Evolutionary conservation across 2,797 vertebrate species (phyloP).

Genomic region (Setipinna tenuifilis): DNA sequence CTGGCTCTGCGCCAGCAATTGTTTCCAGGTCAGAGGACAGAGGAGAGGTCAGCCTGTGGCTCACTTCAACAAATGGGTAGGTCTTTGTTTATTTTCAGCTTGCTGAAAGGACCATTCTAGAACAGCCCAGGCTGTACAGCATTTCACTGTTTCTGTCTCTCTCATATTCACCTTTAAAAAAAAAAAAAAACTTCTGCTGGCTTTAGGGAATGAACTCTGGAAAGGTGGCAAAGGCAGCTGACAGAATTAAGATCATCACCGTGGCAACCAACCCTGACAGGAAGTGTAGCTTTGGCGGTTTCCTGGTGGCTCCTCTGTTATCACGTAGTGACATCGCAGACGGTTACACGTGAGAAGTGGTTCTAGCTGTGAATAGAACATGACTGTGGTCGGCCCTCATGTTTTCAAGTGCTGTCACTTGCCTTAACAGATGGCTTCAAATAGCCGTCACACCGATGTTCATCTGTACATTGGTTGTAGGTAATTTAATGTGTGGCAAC

Average conservation of each 20-base stretch:
- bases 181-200: background rate
- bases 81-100: background rate
- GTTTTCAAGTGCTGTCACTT: background rate
- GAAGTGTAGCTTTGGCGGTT: slow-evolving; percentile 82
- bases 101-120: background rate
- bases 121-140: background rate
- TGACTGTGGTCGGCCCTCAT: background rate
- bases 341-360: slow-evolving; percentile 45
- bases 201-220: slow-evolving; percentile 58
- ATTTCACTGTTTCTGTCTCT: slow-evolving; percentile 53
- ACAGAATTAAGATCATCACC: slow-evolving; percentile 70
- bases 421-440: background rate
- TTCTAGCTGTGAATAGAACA: background rate
- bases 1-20: slow-evolving; percentile 51
- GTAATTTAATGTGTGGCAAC: background rate
- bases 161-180: slow-evolving; percentile 30
- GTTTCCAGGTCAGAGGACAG: slow-evolving; percentile 59
- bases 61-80: slow-evolving; percentile 46
- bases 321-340: slow-evolving; percentile 78
- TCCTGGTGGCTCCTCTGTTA: slow-evolving; percentile 82
- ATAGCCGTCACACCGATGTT: background rate
- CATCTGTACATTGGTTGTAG: background rate
- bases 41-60: slow-evolving; percentile 53
- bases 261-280: slow-evolving; percentile 74
- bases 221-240: slow-evolving; percentile 58